phyloP scores from a whole-genome alignment of 2,797 vertebrate genomes.

The Sebastes oblongus region DNA sequence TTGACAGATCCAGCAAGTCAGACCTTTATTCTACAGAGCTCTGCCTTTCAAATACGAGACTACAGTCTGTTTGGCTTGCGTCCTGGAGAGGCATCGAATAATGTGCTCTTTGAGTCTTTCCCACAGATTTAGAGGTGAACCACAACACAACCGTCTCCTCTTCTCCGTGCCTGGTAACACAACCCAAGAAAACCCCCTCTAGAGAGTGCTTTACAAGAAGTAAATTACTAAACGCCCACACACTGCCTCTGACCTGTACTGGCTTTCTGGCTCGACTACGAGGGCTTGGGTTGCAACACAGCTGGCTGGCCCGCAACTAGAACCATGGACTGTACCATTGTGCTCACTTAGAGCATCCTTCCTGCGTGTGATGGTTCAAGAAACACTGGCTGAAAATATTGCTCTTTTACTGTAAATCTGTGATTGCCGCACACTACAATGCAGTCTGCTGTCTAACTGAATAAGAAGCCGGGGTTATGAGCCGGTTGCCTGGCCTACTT shows the following conservation, averaged over 20 bases:
- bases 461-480: slow-evolving; percentile 26
- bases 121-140: slow-evolving; percentile 60
- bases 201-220: slow-evolving; percentile 50
- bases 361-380: slow-evolving; percentile 28
- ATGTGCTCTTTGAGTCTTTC: slow-evolving; percentile 53
- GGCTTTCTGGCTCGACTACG: slow-evolving; percentile 40
- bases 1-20: slow-evolving; percentile 21
- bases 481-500: slow-evolving; percentile 2
- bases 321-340: slow-evolving; percentile 29
- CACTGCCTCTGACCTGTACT: slow-evolving; percentile 54
- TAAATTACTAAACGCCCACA: slow-evolving; percentile 65
- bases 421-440: slow-evolving; percentile 20
- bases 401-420: slow-evolving; percentile 22
- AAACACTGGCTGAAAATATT: slow-evolving; percentile 11
- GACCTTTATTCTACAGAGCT: slow-evolving; percentile 26
- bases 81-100: slow-evolving; percentile 50
- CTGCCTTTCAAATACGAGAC: slow-evolving; percentile 48
- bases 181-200: slow-evolving; percentile 48
- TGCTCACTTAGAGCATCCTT: slow-evolving; percentile 31
- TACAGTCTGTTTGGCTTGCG: slow-evolving; percentile 46
- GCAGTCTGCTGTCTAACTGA: slow-evolving; percentile 14
- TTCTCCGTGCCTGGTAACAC: slow-evolving; percentile 54
- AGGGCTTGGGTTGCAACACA: slow-evolving; percentile 58
- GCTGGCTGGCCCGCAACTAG: slow-evolving; percentile 42
- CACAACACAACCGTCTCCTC: slow-evolving; percentile 50